Evolutionary conservation across 2,888 invertebrate genomes (phyloP), one percentile per base, ranked within the genome.

Genomic region (Ectemnius lituratus): DNA sequence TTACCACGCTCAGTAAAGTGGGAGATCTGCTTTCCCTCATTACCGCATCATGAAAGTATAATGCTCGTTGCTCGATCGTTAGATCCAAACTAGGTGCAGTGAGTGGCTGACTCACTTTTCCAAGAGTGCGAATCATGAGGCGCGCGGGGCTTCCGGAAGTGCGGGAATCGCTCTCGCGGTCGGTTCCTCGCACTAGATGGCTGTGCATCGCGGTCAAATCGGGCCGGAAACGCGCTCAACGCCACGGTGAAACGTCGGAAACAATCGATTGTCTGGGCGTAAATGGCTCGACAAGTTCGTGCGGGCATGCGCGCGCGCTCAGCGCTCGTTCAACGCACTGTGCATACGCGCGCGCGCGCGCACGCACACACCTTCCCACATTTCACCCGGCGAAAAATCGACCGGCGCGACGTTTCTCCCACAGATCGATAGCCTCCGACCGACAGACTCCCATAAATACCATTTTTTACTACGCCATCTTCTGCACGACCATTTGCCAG

Each of bases 231-330:
- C 73, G 80, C 76, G 78, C 78, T 81, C 76, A 81, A 64, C 78
- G 78, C 73, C 78, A 37, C 67, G 80, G 81, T 71, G 80, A 76
- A 80, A 81, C 80, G 81, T 81, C 81, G 81, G 81, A 81, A 81
- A 80, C 78, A 72, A 81, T 81, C 81, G 80, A 80, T 81, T 80
- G 79, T 76, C 71, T 71, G 67, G 62, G 71, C 78, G 65, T 69
- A 74, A 78, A 78, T 80, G 81, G 80, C 74, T 78, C 67, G 75
- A 64, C 74, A 46, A 75, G 75, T 75, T 70, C 60, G 63, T 49
- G 66, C 59, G 66, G 62, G 67, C 80, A 75, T 81, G 80, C 80
- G 80, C 77, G 20, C 52, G 52, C 52, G 52, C 52, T 5, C 52
- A 16, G 37, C 37, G 8, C 37, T 37, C 37, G 37, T 37, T 6